Base-by-base conservation (phyloP, 1,140 invertebrate species). In the Diachasmimorpha longicaudata region DNA sequence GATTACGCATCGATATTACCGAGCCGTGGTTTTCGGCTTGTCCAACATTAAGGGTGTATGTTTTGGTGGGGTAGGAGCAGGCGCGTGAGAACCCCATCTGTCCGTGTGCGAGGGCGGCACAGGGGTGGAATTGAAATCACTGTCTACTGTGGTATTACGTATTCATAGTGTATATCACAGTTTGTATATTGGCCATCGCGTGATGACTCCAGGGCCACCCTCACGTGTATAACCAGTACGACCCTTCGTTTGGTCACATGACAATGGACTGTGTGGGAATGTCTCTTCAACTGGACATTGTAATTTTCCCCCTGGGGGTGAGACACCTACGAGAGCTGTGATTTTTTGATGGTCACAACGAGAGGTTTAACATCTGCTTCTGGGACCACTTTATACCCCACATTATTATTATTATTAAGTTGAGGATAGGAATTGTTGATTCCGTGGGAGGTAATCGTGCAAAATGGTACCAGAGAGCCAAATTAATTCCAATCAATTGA, bases 241-340 rank as follows among this genome's bases (percentile, higher is more conserved):
- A 63, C 58, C 58, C 58, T 63, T 31, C 23, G 31, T 63, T 63
- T 13, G 58, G 58, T 63, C 23, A 63, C 25, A 68, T 68, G n/a
- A 68, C 31, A 68, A 68, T 68, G n/a, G 31, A 68, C 19, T 75
- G 73, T 75, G 73, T 75, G 73, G 73, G 73, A 75, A 75, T 75
- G 66, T 70, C 39, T n/a, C 16, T 68, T 36, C 23, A 52, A 72
- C 71, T 67, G 70, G 39, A 69, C 31, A 68, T 69, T 31, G 19
- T 46, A 58, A 44, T 52, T 48, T 31, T n/a, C n/a, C 31, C 31
- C 31, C n/a, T 16, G 31, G 21, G 46, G 44, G 31, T 55, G 19
- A 21, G 8, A 31, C 31, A 31, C 31, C 2, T 31, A 31, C 6
- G 31, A 31, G 11, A 9, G 4, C 6, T 23, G 0, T 70, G 42